A percentile compares a stretch with the other conserved stretches of the same genome.
Evolutionary conservation across 2,888 invertebrate species (phyloP).

Genomic region (Helleia helle): DNA sequence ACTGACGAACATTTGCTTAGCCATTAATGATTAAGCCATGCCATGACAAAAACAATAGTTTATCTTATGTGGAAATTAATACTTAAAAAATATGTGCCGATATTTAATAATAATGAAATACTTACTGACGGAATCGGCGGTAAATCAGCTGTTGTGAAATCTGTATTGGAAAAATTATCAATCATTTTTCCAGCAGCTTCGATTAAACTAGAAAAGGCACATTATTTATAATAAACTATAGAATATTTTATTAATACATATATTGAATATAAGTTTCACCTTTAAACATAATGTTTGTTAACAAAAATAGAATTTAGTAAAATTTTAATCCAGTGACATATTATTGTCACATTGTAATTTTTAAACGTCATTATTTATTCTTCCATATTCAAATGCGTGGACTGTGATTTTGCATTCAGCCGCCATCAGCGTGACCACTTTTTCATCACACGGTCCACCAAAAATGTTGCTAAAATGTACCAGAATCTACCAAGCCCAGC

Average conservation of each 20-base stretch:
- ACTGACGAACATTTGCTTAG: too few relatives aligned
- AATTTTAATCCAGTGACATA: conserved; percentile 51
- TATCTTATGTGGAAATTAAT: too few relatives aligned
- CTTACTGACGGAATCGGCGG: conserved; percentile 1
- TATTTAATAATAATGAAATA: too few relatives aligned
- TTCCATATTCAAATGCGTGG: conserved; percentile 41
- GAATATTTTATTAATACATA: conserved; percentile 5
- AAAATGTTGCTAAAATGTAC: too few relatives aligned
- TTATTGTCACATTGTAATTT: conserved; percentile 33
- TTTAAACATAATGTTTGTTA: conserved; percentile 54
- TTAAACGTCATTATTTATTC: conserved; percentile 11
- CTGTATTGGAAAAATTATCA: conserved; percentile 49
- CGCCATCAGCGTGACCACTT: too few relatives aligned
- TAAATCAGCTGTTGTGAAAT: conserved; percentile 36
- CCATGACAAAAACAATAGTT: too few relatives aligned
- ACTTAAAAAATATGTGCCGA: too few relatives aligned
- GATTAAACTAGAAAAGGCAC: too few relatives aligned
- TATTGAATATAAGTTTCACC: conserved; percentile 49
- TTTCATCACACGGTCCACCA: too few relatives aligned
- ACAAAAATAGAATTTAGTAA: conserved; percentile 53
- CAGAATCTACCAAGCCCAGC: too few relatives aligned
- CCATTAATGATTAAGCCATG: too few relatives aligned
- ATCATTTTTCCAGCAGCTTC: too few relatives aligned
- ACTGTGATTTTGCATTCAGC: neutral
- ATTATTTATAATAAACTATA: neutral